phyloP scores from a whole-genome alignment of 2,113 vertebrate genomes.

The Aegithalos caudatus region DNA sequence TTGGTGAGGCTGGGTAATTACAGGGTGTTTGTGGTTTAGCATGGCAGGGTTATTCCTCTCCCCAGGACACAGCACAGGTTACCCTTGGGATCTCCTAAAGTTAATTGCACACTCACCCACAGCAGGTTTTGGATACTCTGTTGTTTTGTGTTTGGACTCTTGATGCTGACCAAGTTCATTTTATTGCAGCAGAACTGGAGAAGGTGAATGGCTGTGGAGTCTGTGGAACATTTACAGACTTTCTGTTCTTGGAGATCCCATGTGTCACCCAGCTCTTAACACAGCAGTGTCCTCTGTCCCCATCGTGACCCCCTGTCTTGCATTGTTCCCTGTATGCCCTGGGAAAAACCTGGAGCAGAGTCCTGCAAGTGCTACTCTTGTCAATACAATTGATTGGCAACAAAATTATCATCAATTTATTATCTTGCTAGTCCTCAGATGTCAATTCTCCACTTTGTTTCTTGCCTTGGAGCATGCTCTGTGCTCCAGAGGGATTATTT shows the following conservation, averaged over 20 bases:
- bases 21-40: neutral
- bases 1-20: neutral
- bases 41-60: neutral
- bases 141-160: neutral
- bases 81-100: neutral
- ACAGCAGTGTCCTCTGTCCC: neutral
- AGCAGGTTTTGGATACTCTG: neutral
- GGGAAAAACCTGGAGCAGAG: neutral
- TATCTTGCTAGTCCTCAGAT: neutral
- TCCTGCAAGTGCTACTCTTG: neutral
- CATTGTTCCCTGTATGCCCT: neutral
- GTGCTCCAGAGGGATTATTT: fast-evolving
- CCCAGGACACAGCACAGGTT: neutral
- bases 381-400: neutral
- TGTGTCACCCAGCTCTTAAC: fast-evolving
- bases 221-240: neutral
- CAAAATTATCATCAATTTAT: neutral
- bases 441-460: neutral
- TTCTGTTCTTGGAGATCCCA: neutral
- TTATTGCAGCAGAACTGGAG: neutral
- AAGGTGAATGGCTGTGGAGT: neutral
- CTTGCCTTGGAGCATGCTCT: neutral
- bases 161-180: neutral
- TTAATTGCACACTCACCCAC: neutral
- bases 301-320: neutral